These are phyloP conservation scores for Pantherophis vulpinus DNA, from an alignment of 2,797 vertebrate genomes.

Conservation along the genomic window DNA sequence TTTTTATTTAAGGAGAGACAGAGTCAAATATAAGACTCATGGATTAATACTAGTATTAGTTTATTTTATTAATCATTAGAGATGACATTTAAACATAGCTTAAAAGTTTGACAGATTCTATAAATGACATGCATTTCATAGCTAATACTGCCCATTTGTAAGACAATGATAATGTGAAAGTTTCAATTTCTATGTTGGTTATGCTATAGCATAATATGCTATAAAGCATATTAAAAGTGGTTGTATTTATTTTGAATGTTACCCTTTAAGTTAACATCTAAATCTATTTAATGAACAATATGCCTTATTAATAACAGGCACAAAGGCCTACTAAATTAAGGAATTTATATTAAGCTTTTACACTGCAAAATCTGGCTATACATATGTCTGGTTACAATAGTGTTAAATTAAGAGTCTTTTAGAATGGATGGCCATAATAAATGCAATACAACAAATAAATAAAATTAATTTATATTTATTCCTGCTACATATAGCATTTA, in stretches of 20 bases:
- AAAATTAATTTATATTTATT: neutral
- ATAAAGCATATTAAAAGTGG: neutral
- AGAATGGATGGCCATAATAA: neutral
- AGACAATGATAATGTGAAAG: neutral
- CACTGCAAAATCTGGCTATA: neutral
- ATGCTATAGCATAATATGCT: neutral
- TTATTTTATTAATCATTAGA: neutral
- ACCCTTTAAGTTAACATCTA: neutral
- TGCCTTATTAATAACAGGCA: neutral
- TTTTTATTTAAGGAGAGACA: neutral
- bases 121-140: neutral
- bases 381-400: neutral
- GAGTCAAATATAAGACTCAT: neutral
- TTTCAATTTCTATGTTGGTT: neutral
- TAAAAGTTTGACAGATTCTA: neutral
- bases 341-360: neutral
- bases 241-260: neutral
- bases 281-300: neutral
- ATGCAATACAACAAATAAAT: neutral
- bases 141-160: neutral
- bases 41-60: neutral
- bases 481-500: neutral
- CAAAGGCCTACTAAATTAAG: neutral
- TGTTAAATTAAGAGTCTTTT: neutral
- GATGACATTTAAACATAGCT: neutral